A percentile compares a stretch with the other conserved stretches of the same genome.
phyloP scores from a whole-genome alignment of 2,113 vertebrate genomes.

The Corvus cornix region DNA sequence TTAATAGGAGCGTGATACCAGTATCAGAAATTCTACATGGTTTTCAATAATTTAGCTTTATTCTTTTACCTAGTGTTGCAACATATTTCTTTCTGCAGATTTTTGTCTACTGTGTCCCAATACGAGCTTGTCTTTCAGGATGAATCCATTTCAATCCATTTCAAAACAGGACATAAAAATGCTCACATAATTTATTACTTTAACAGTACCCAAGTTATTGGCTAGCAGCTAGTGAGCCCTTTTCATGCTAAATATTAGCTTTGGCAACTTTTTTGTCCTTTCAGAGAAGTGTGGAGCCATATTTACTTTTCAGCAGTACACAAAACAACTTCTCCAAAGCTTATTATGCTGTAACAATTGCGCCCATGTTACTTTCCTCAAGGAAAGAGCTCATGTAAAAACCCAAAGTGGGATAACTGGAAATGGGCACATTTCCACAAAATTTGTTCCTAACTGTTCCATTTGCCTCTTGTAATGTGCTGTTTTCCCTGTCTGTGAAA shows the following conservation, averaged over 20 bases:
- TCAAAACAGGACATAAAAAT: constrained; percentile 30
- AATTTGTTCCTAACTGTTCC: not conserved
- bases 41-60: not conserved
- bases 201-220: constrained; percentile 20
- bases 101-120: not conserved
- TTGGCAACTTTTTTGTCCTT: not conserved
- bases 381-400: not conserved
- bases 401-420: not conserved
- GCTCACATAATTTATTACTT: not conserved
- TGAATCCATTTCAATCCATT: constrained; percentile 29
- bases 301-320: not conserved
- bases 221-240: not conserved
- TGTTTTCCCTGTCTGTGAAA: not conserved
- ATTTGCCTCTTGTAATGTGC: not conserved
- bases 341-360: not conserved
- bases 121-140: not conserved
- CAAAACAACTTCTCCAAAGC: not conserved
- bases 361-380: not conserved
- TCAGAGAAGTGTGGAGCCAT: not conserved
- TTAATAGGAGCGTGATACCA: not conserved
- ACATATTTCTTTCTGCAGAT: not conserved
- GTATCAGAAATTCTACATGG: not conserved
- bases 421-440: not conserved
- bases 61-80: not conserved
- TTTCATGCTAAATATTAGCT: not conserved